phyloP scores from a whole-genome alignment of 2,888 invertebrate species.

The Onthophagus sagittarius region DNA sequence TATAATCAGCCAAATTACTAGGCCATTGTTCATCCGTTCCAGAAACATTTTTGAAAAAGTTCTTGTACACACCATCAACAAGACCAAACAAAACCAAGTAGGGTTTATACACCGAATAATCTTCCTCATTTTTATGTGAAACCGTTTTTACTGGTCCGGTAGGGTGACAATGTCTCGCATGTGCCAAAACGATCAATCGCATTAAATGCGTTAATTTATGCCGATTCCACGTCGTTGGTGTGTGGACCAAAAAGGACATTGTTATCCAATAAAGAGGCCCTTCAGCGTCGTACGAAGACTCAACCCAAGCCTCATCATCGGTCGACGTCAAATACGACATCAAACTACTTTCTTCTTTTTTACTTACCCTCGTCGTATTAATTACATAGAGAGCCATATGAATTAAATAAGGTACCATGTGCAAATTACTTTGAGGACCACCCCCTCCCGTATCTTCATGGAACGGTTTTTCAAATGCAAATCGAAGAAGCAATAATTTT shows the following conservation, averaged over 20 bases:
- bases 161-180: slow-evolving; percentile 66
- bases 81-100: slow-evolving; percentile 82
- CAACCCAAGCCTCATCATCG: slow-evolving; percentile 64
- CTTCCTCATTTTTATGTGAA: slow-evolving; percentile 54
- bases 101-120: slow-evolving; percentile 80
- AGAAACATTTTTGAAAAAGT: slow-evolving; percentile 79
- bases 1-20: slow-evolving; percentile 82
- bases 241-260: slow-evolving; percentile 74
- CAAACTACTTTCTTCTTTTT: slow-evolving; percentile 76
- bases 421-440: slow-evolving; percentile 95
- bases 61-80: slow-evolving; percentile 77
- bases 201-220: slow-evolving; percentile 68
- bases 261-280: slow-evolving; percentile 87
- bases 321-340: slow-evolving; percentile 66
- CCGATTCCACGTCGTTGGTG: slow-evolving; percentile 73
- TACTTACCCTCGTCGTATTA: slow-evolving; percentile 77
- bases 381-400: slow-evolving; percentile 94
- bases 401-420: slow-evolving; percentile 88
- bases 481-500: slow-evolving; percentile 81
- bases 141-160: slow-evolving; percentile 58
- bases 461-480: slow-evolving; percentile 92
- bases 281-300: slow-evolving; percentile 85
- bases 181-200: slow-evolving; percentile 72
- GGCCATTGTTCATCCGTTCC: slow-evolving; percentile 85
- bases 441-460: slow-evolving; percentile 97